Base-by-base conservation (phyloP, 2,888 invertebrate genomes). In the Spisula subtruncata region DNA sequence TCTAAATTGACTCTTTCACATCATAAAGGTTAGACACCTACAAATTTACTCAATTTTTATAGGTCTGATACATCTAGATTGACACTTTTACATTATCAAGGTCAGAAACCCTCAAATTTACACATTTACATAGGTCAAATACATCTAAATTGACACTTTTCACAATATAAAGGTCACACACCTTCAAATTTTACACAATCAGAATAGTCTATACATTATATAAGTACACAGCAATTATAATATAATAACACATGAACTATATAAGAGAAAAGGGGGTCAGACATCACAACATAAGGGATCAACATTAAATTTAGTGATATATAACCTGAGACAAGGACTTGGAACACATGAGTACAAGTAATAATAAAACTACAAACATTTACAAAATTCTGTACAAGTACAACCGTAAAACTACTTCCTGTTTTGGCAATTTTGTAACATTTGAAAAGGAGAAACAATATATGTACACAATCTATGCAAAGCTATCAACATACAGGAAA, bases 241-340 rank as follows among this genome's bases (percentile, higher is more conserved):
- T 66, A 66, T 25, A n/a, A 66, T n/a, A n/a, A 66, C 25, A 66
- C 25, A 66, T 60, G 20, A 60, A 60, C 60, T 60, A 66, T 66
- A 66, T 66, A 66, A 32, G 5, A 35, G 29, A 75, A 18, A 75
- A 75, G 16, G 32, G 29, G 60, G 75, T 75, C 75, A 75, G 75
- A 75, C 75, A 75, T 75, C 75, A 75, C 75, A 75, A 75, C 75
- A 75, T 25, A 75, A n/a, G 29, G 35, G 75, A 35, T 75, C 16
- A 32, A 75, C 35, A 75, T 75, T 32, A 75, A 75, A 75, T 75
- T 32, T 75, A 75, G 32, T 75, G 75, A 75, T 75, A 75, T 75
- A 16, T 75, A 75, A 75, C 75, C 75, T 75, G 75, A 75, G 75
- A 75, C 75, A 75, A 32, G 75, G 75, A 75, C 75, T 75, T 75